Base-by-base conservation (phyloP, 2,797 vertebrate species). In the Hippocampus kuda region DNA sequence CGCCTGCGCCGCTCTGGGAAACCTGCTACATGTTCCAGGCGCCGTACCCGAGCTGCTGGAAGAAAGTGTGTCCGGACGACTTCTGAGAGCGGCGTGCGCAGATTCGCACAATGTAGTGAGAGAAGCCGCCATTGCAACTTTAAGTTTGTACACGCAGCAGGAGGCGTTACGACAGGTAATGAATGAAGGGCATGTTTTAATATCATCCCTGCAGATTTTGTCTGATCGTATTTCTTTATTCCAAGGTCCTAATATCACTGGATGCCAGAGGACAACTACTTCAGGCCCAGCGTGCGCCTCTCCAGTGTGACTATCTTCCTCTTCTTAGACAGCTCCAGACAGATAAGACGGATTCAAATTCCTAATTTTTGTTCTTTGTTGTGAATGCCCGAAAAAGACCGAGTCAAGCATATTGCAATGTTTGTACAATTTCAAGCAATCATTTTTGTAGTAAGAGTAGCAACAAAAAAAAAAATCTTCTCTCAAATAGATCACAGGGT, bases 101-200 rank as follows among this genome's bases (percentile, higher is more conserved):
- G 95, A 99, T 80, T 86, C 90, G 48, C 85, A 92, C 64, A 79
- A 88, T 56, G 78, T 80, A 5, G 96, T 95, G 84, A 92, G 89
- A 75, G 89, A 91, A 53, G 91, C 90, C 11, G 93, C 95, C n/a
- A 84, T 93, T 5, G 71, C 86, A 2, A 90, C 94, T 1, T 90
- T 98, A 59, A 77, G 81, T 22, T 78, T 89, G 68, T 91, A 91
- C 85, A 89, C 88, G 71, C 87, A 86, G 79, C 87, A 92, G 68
- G 84, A 91, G 0, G 12, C 72, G 41, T 77, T 92, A n/a, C 88
- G 84, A 53, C 91, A 93, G 94, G 95, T 96, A 90, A 77, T 16
- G 16, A 69, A 59, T 68, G 7, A 1, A 20, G 34, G 2, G 30
- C 59, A 34, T 7, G 18, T 20, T 22, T 38, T 66, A 38, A 38